Evolutionary conservation across 2,888 invertebrate genomes (phyloP).

Genomic region (Meteorus cinctellus): DNA sequence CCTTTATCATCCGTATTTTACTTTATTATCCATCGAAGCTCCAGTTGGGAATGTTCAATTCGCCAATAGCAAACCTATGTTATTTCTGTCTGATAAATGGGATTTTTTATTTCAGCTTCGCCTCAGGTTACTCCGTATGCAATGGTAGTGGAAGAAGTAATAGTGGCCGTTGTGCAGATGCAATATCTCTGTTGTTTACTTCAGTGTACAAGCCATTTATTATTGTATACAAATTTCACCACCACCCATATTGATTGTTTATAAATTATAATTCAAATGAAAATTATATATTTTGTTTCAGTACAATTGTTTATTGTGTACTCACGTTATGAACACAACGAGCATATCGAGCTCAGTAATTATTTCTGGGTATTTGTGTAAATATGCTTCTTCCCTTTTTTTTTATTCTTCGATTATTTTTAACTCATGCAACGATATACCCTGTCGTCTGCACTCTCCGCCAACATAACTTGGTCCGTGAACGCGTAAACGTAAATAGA

Average conservation of each 20-base stretch:
- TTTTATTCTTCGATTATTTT: slow-evolving; percentile 56
- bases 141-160: too few relatives aligned
- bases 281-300: not conserved
- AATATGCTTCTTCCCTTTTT: slow-evolving; percentile 51
- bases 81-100: too few relatives aligned
- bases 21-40: too few relatives aligned
- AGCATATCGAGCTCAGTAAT: slow-evolving; percentile 47
- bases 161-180: not conserved
- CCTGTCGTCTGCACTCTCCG: not conserved
- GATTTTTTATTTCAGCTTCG: too few relatives aligned
- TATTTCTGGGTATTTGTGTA: slow-evolving; percentile 55
- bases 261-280: not conserved
- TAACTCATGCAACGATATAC: slow-evolving; percentile 48
- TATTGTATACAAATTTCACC: slow-evolving; percentile 33
- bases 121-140: too few relatives aligned
- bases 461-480: slow-evolving; percentile 23
- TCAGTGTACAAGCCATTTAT: not conserved
- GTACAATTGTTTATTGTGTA: slow-evolving; percentile 1
- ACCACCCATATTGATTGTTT: slow-evolving; percentile 33
- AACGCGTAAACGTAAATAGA: slow-evolving; percentile 34
- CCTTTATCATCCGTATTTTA: too few relatives aligned
- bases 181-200: not conserved
- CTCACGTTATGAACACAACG: slow-evolving; percentile 25
- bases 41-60: not conserved
- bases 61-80: not conserved